Evolutionary conservation across 2,888 invertebrate species (phyloP).

Genomic region (Pinctada fucata): DNA sequence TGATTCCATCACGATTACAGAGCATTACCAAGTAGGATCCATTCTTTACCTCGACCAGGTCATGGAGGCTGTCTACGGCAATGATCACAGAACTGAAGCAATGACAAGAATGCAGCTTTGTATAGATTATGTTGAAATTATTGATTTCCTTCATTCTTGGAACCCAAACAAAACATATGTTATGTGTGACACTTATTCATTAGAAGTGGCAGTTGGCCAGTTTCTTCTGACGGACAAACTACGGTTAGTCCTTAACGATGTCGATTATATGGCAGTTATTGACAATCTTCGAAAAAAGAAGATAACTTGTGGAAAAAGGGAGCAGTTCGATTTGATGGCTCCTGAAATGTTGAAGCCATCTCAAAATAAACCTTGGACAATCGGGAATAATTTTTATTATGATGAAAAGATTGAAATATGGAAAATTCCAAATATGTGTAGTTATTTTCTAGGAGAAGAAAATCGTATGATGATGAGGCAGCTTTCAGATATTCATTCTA

Average conservation of each 20-base stretch:
- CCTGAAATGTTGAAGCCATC: constrained; percentile 3
- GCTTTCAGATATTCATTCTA: neutral
- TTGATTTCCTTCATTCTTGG: neutral
- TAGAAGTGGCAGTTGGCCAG: neutral
- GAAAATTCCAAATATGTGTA: constrained; percentile 16
- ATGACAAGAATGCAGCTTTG: constrained; percentile 1
- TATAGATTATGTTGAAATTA: constrained; percentile 11
- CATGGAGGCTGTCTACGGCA: no score
- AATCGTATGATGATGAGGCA: neutral
- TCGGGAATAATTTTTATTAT: neutral
- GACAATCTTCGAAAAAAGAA: neutral
- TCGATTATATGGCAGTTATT: constrained; percentile 8
- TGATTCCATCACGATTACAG: constrained; percentile 2
- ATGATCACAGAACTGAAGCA: no score
- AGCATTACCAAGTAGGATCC: neutral
- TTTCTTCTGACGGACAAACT: constrained; percentile 7
- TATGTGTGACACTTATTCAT: neutral
- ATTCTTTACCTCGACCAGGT: neutral
- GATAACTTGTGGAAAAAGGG: neutral
- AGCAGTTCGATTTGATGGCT: neutral
- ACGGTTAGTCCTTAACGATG: constrained; percentile 14
- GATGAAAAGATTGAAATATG: constrained; percentile 17
- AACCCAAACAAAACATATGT: constrained; percentile 3
- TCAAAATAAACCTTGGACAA: neutral
- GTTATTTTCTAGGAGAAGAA: constrained; percentile 5